A percentile compares a stretch with the other conserved stretches of the same genome.
These are phyloP conservation scores for Takifugu rubripes DNA, from an alignment of 2,797 vertebrate genomes.

Conservation along the genomic window DNA sequence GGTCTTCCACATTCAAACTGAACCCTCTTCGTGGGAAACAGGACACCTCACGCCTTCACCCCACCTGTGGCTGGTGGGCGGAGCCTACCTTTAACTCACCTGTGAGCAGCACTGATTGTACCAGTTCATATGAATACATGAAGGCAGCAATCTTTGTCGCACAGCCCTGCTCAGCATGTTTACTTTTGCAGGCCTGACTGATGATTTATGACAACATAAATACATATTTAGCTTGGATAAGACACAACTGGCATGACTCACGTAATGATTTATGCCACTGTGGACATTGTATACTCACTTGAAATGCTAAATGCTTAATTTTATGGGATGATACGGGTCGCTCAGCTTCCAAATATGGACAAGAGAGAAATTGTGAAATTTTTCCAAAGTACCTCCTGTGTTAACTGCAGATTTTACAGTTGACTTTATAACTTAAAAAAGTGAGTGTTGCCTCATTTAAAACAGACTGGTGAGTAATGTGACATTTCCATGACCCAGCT, in stretches of 20 bases:
- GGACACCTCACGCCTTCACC: not conserved
- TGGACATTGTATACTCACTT: conserved; percentile 10
- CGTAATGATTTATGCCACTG: too few species aligned
- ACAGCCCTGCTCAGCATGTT: too few species aligned
- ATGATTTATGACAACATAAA: not conserved
- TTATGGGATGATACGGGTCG: conserved; percentile 24
- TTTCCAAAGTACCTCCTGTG: conserved; percentile 45
- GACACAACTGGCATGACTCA: too few species aligned
- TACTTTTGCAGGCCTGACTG: too few species aligned
- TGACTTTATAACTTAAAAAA: conserved; percentile 40
- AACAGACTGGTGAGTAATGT: conserved; percentile 56
- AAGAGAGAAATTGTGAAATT: conserved; percentile 37
- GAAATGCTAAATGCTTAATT: conserved; percentile 14
- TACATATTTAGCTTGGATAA: not conserved
- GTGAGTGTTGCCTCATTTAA: conserved; percentile 42
- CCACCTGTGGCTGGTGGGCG: not conserved
- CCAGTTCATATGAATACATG: too few species aligned
- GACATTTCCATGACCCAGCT: conserved; percentile 45
- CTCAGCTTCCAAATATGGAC: conserved; percentile 37
- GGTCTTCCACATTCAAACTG: not conserved
- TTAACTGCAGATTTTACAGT: conserved; percentile 46
- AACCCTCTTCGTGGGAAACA: too few species aligned
- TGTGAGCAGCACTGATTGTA: not conserved
- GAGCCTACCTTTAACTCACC: not conserved
- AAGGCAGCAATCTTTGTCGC: too few species aligned